Conservation (phyloP, 2,888 invertebrate species). For the Hermaeophaga mercurialis region DNA sequence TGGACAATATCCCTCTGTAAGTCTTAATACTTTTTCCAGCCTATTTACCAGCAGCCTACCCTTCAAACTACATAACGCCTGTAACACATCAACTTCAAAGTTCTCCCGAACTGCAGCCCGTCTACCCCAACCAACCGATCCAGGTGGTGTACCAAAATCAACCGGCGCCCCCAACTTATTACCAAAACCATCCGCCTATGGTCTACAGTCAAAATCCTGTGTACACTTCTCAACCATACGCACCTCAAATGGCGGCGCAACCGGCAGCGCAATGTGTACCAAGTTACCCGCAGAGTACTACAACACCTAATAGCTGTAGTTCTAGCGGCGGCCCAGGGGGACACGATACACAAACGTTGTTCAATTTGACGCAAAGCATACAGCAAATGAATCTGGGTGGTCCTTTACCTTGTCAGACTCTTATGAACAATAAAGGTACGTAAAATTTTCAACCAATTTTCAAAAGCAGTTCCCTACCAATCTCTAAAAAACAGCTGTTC, state of each 20-base stretch:
- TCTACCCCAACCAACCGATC: slow-evolving; percentile 45
- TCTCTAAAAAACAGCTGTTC: no score
- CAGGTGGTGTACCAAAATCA: slow-evolving; percentile 47
- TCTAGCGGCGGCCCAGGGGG: slow-evolving; percentile 38
- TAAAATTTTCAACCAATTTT: no score
- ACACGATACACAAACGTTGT: slow-evolving; percentile 34
- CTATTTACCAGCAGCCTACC: slow-evolving; percentile 34
- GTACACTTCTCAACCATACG: slow-evolving; percentile 25
- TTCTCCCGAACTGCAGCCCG: slow-evolving; percentile 36
- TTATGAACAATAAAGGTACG: slow-evolving; percentile 27
- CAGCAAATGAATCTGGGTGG: slow-evolving; percentile 43
- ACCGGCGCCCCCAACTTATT: slow-evolving; percentile 42
- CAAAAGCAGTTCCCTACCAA: no score
- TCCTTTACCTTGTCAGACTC: slow-evolving; percentile 19
- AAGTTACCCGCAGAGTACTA: slow-evolving; percentile 38
- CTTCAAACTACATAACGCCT: slow-evolving; percentile 30
- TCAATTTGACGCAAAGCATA: slow-evolving; percentile 45
- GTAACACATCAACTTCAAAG: slow-evolving; percentile 23
- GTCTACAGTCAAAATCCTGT: slow-evolving; percentile 47
- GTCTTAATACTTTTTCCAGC: slow-evolving; percentile 27
- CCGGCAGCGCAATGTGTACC: slow-evolving; percentile 21
- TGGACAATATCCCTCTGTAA: neutral
- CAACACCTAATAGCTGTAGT: slow-evolving; percentile 49
- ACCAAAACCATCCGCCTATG: slow-evolving; percentile 47
- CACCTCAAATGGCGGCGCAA: slow-evolving; percentile 19